These are phyloP conservation scores for Apodemia zela DNA, from an alignment of 2,888 invertebrate genomes.

Conservation along the genomic window DNA sequence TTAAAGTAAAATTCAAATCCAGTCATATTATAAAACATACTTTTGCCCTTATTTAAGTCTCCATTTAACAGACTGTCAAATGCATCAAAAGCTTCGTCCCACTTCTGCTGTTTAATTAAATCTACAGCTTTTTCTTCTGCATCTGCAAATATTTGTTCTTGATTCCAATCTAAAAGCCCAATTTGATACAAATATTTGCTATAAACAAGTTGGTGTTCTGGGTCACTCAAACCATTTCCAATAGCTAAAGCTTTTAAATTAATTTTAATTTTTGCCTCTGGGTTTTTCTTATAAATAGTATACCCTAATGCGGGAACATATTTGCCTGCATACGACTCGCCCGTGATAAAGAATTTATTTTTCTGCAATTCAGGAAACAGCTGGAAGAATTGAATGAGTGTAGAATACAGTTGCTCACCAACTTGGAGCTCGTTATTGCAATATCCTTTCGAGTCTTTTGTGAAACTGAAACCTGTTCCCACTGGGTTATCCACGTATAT, in stretches of 20 bases:
- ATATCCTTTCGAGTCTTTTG: conserved; percentile 87
- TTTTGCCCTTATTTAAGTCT: conserved; percentile 79
- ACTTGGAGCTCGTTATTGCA: conserved; percentile 89
- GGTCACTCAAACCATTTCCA: conserved; percentile 91
- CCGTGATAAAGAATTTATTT: conserved; percentile 91
- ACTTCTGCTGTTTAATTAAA: conserved; percentile 83
- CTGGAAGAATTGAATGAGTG: conserved; percentile 89
- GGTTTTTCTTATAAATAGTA: conserved; percentile 84
- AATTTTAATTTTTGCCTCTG: conserved; percentile 83
- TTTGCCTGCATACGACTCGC: conserved; percentile 93
- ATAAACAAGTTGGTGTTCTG: conserved; percentile 87
- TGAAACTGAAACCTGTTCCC: conserved; percentile 95
- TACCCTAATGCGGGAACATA: conserved; percentile 88
- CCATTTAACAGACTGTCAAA: conserved; percentile 87
- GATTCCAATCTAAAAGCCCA: conserved; percentile 85
- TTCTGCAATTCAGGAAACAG: conserved; percentile 87
- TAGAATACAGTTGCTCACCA: conserved; percentile 88
- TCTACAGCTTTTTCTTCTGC: conserved; percentile 80
- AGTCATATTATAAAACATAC: conserved; percentile 86
- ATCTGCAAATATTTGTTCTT: conserved; percentile 78
- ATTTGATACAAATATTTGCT: conserved; percentile 90
- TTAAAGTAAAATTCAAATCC: conserved; percentile 90
- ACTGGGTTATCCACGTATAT: conserved; percentile 97
- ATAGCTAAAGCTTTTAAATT: conserved; percentile 87
- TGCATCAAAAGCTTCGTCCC: conserved; percentile 84